phyloP scores from a whole-genome alignment of 2,797 vertebrate genomes.

The Hydrolagus colliei region DNA sequence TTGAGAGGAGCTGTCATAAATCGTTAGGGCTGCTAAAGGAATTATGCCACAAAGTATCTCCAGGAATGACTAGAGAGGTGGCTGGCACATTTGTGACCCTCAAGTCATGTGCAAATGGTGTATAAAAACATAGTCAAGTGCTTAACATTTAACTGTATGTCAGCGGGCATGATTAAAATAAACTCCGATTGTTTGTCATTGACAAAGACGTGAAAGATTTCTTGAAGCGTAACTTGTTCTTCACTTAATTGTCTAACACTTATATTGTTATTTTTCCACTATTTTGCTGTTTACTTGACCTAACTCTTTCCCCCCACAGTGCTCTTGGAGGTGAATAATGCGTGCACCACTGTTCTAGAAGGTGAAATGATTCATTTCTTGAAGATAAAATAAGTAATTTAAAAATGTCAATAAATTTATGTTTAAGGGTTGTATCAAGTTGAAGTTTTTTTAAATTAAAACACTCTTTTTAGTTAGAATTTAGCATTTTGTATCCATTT shows the following conservation, averaged over 20 bases:
- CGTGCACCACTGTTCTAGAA: no score
- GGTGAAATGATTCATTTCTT: no score
- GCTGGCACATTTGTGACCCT: neutral
- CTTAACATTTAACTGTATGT: neutral
- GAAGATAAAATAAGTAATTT: no score
- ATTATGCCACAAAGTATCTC: conserved; percentile 9
- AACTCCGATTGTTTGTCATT: neutral
- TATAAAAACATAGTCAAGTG: neutral
- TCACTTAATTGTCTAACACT: neutral
- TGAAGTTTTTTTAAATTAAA: no score
- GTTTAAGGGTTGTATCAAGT: no score
- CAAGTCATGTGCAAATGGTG: neutral
- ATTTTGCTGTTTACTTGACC: no score
- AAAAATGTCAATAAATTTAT: no score
- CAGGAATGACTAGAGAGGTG: neutral
- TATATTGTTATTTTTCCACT: neutral
- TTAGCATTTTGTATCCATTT: no score
- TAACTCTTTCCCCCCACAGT: no score
- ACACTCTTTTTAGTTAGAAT: no score
- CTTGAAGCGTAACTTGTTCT: neutral
- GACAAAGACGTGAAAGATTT: neutral
- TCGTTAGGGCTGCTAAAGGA: neutral
- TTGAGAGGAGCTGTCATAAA: conserved; percentile 11
- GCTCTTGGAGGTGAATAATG: no score
- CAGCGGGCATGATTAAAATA: neutral